Evolutionary conservation across 2,888 invertebrate genomes (phyloP).

Genomic region (Hipparchia sbordonii): DNA sequence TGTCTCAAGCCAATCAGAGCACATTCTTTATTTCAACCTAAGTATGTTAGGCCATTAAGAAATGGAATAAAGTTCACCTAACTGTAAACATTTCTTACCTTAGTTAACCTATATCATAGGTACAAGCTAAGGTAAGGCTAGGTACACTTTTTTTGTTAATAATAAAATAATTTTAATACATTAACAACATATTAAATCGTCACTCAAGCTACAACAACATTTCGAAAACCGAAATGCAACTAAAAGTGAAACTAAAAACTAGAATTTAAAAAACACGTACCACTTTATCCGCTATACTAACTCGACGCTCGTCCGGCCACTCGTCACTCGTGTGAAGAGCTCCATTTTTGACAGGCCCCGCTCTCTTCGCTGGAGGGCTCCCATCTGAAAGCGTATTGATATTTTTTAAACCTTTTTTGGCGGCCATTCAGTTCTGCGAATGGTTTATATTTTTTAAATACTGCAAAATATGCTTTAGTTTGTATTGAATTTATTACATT

Average conservation of each 20-base stretch:
- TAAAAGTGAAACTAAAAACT: conserved; percentile 8
- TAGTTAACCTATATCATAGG: too few species aligned
- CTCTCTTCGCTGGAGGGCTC: conserved; percentile 55
- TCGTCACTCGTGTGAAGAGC: conserved; percentile 57
- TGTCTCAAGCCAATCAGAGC: too few species aligned
- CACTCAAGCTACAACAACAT: neutral
- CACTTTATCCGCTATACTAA: conserved; percentile 47
- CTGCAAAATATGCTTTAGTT: conserved; percentile 18
- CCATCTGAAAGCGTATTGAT: conserved; percentile 56
- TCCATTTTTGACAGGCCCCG: conserved; percentile 67
- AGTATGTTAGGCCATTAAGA: too few species aligned
- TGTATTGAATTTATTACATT: conserved; percentile 1
- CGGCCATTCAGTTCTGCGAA: conserved; percentile 16
- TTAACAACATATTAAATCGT: too few species aligned
- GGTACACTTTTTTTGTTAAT: too few species aligned
- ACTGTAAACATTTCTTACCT: too few species aligned
- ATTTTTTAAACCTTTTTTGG: conserved; percentile 22
- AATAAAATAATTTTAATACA: too few species aligned
- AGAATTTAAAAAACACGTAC: conserved; percentile 22
- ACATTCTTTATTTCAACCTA: too few species aligned
- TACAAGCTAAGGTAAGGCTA: too few species aligned
- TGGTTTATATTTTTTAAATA: conserved; percentile 15
- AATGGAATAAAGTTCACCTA: too few species aligned
- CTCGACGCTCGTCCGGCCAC: conserved; percentile 57
- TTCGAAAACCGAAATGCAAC: neutral